Base-by-base conservation (phyloP, 2,797 vertebrate genomes). In the Cossypha niveicapilla region DNA sequence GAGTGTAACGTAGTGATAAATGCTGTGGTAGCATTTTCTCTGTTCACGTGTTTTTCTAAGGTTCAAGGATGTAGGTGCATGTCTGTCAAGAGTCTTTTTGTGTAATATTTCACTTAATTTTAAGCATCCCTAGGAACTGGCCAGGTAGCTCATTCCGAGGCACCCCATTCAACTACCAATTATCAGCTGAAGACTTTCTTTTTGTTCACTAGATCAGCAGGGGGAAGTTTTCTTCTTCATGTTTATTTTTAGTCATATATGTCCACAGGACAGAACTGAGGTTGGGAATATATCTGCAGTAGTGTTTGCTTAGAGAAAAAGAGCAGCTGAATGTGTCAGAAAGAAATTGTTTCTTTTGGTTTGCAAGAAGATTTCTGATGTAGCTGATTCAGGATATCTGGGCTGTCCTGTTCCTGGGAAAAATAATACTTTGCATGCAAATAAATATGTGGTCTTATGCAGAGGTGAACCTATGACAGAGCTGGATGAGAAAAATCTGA, bases 1-100 rank as follows among this genome's bases (percentile, higher is more conserved):
- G 17, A 2, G 1, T 5, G 3, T 45, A 53, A n/a, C 0, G 0
- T 15, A 10, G 10, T 54, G 61, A 58, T 65, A n/a, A 11, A 9
- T 4, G 5, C 51, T 48, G 10, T 37, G 50, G 17, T 53, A 78
- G n/a, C 23, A 5, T 70, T 82, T 84, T 48, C 51, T 65, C 24
- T 63, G 18, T 53, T 84, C 22, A 3, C 0, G 0, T 68, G 8
- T 8, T 56, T 83, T 86, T 58, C 41, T 34, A 57, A 25, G 7
- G 1, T 66, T 73, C 17, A 42, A 60, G 39, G 54, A 50, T 65
- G 17, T 71, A 68, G 27, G 22, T 50, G 13, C 24, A 23, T 8
- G 11, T 51, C 41, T 87, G 34, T 67, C 35, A 79, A 30, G 47
- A 50, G 35, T 45, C 13, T 28, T 58, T 4, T 45, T 57, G 53